These are phyloP conservation scores for Spinus pinus DNA, from an alignment of 2,797 vertebrate genomes.

Conservation along the genomic window DNA sequence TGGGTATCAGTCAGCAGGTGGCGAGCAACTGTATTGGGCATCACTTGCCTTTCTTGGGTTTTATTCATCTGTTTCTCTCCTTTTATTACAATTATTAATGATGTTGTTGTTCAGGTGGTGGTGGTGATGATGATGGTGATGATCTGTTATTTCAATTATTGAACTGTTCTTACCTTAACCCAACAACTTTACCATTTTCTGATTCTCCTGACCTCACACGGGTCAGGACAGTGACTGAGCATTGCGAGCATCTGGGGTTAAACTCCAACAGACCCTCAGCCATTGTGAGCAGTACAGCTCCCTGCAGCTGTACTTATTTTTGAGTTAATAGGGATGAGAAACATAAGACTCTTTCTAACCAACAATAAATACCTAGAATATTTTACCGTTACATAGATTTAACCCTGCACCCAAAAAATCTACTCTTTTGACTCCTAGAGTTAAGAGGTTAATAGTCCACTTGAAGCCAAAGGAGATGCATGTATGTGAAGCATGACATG, in stretches of 20 bases:
- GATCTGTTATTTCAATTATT: background rate
- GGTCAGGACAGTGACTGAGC: background rate
- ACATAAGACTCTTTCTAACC: background rate
- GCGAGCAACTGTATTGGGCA: fast-evolving
- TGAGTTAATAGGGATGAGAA: background rate
- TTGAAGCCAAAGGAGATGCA: background rate
- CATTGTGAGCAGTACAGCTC: background rate
- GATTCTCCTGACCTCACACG: background rate
- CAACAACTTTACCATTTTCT: background rate
- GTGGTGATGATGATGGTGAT: background rate
- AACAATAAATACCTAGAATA: background rate
- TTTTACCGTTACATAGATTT: background rate
- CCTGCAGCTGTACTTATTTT: background rate
- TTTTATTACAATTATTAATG: background rate
- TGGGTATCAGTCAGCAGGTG: background rate
- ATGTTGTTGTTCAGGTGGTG: background rate
- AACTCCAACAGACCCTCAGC: background rate
- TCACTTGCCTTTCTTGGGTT: background rate
- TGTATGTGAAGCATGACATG: background rate
- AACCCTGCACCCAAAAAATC: background rate
- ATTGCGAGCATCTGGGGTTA: background rate
- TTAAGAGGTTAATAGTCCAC: background rate
- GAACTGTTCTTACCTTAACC: background rate
- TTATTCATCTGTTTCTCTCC: background rate
- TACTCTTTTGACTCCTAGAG: background rate